These are phyloP conservation scores for Euura lappo DNA, from an alignment of 1,140 invertebrate genomes.

Conservation along the genomic window DNA sequence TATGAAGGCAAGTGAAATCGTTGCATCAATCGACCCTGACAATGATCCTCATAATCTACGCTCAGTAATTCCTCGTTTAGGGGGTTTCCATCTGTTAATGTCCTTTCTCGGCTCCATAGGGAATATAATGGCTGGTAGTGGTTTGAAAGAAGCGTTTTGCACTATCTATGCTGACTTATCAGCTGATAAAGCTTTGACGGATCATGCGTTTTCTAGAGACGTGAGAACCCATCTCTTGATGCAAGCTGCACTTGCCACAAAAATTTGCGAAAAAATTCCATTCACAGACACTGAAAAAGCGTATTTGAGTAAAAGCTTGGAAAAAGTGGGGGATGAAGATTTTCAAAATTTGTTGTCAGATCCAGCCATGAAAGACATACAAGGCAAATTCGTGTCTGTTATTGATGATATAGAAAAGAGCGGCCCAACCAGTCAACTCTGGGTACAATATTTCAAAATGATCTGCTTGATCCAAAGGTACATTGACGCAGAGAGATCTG, in stretches of 20 bases:
- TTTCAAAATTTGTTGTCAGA: neutral
- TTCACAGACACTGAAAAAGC: slow-evolving; percentile 16
- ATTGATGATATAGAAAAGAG: slow-evolving; percentile 13
- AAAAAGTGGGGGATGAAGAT: slow-evolving; percentile 15
- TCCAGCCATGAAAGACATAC: slow-evolving; percentile 10
- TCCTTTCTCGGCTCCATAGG: slow-evolving; percentile 29
- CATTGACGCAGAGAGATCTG: slow-evolving; percentile 28
- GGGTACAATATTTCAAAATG: slow-evolving; percentile 30
- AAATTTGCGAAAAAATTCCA: slow-evolving; percentile 16
- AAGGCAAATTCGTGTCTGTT: slow-evolving; percentile 12
- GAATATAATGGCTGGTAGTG: slow-evolving; percentile 30
- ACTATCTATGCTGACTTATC: slow-evolving; percentile 35
- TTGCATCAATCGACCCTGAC: neutral
- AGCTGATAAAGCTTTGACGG: slow-evolving; percentile 26
- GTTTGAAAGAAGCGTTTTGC: slow-evolving; percentile 26
- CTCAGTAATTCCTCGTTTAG: slow-evolving; percentile 14
- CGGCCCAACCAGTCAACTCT: slow-evolving; percentile 19
- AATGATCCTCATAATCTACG: slow-evolving; percentile 17
- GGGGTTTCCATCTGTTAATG: slow-evolving; percentile 30
- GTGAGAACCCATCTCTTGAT: neutral
- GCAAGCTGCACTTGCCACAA: neutral
- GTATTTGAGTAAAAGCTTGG: slow-evolving; percentile 9
- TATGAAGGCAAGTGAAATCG: slow-evolving; percentile 11
- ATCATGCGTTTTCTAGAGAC: neutral
- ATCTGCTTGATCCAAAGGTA: slow-evolving; percentile 24